phyloP scores from a whole-genome alignment of 2,113 vertebrate genomes.

The Haemorhous mexicanus region DNA sequence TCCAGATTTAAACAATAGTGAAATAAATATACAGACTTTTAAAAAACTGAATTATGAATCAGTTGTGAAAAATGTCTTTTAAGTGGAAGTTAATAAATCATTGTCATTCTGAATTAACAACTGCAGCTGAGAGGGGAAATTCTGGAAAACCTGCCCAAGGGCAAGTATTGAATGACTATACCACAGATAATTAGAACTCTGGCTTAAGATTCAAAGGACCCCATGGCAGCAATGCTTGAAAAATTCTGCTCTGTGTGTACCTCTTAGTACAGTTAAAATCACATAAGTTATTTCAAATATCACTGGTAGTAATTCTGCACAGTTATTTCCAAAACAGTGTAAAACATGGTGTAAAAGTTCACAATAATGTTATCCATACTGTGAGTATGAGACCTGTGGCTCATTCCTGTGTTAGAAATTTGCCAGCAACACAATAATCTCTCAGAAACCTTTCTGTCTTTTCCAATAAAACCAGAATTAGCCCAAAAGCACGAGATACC shows the following conservation, averaged over 20 bases:
- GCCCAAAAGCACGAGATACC: not conserved
- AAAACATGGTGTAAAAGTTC: not conserved
- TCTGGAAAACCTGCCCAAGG: not conserved
- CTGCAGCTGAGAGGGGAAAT: not conserved
- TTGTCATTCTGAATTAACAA: not conserved
- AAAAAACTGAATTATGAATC: not conserved
- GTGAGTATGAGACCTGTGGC: fast-evolving
- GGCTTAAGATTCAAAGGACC: not conserved
- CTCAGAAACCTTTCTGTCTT: not conserved
- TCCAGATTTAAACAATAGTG: not conserved
- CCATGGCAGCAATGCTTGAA: not conserved
- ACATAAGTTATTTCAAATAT: not conserved
- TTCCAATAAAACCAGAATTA: not conserved
- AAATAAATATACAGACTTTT: not conserved
- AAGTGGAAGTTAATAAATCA: not conserved
- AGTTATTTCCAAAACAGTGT: not conserved
- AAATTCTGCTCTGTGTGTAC: not conserved
- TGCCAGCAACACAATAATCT: not conserved
- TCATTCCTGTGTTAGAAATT: not conserved
- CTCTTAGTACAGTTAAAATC: not conserved
- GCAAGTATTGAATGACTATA: not conserved
- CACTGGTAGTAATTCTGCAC: not conserved
- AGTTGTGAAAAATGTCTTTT: not conserved
- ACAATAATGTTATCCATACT: not conserved
- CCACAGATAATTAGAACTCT: not conserved